These are phyloP conservation scores for Periophthalmodon schlosseri DNA, from an alignment of 2,113 vertebrate species.

Conservation along the genomic window DNA sequence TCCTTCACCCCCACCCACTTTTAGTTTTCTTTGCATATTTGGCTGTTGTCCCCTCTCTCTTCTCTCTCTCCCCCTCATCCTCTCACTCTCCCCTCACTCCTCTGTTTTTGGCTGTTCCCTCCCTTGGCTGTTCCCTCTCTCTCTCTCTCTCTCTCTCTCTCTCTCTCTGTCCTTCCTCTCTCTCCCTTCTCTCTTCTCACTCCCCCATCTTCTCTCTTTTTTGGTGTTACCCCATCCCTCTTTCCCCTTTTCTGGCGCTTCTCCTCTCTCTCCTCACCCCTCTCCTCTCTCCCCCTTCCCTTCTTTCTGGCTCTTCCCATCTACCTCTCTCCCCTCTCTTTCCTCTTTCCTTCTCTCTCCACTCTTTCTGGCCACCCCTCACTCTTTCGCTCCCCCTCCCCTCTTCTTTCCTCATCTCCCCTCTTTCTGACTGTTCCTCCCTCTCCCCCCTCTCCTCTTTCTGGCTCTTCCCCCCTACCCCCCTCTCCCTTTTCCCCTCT, in stretches of 20 bases:
- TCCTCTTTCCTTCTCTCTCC: background rate
- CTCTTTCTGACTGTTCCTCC: no score
- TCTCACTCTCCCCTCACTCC: background rate
- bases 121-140: background rate
- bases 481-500: constrained; percentile 53
- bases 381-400: background rate
- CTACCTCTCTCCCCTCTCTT: no score
- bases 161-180: background rate
- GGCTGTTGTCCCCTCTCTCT: background rate
- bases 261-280: background rate
- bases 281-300: background rate
- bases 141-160: background rate
- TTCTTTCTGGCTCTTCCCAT: no score
- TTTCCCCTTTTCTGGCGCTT: background rate
- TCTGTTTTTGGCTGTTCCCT: background rate
- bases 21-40: background rate
- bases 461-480: background rate
- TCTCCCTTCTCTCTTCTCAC: background rate
- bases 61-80: background rate
- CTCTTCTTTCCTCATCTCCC: background rate
- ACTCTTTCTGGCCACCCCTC: no score
- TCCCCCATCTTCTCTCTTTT: background rate
- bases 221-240: background rate
- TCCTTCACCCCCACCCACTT: background rate
- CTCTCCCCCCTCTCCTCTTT: background rate